Evolutionary conservation across 1,140 invertebrate species (phyloP).

Genomic region (Drosophila navojoa): DNA sequence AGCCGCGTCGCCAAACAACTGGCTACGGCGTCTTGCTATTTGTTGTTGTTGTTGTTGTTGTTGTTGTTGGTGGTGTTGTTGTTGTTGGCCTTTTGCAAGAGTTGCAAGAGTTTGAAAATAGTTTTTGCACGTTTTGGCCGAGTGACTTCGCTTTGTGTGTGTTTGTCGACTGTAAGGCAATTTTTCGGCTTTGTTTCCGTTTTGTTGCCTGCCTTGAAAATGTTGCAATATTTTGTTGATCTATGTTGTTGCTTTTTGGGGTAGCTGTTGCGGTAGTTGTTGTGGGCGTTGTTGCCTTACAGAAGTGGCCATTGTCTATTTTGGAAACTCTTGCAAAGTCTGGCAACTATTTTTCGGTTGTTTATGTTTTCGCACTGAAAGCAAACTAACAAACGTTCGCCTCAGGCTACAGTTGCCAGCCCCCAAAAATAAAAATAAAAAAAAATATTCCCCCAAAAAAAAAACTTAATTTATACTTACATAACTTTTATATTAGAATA

Average conservation of each 20-base stretch:
- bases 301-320: constrained; percentile 65
- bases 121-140: constrained; percentile 76
- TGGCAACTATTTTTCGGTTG: constrained; percentile 38
- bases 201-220: constrained; percentile 54
- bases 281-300: constrained; percentile 41
- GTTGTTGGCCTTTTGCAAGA: constrained; percentile 51
- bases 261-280: neutral
- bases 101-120: constrained; percentile 69
- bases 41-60: neutral
- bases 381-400: constrained; percentile 22
- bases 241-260: neutral
- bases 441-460: constrained; percentile 19
- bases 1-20: constrained; percentile 70
- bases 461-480: neutral
- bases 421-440: constrained; percentile 30
- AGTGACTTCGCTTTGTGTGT: constrained; percentile 64
- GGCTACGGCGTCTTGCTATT: constrained; percentile 3
- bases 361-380: constrained; percentile 34
- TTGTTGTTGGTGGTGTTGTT: constrained; percentile 18
- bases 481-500: constrained; percentile 10
- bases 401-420: constrained; percentile 30
- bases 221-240: constrained; percentile 46
- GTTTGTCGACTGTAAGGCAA: constrained; percentile 55
- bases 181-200: constrained; percentile 74
- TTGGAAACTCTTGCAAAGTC: constrained; percentile 62